A percentile compares a stretch with the other conserved stretches of the same genome.
Evolutionary conservation across 2,797 vertebrate species (phyloP).

Genomic region (Halcyon badia): DNA sequence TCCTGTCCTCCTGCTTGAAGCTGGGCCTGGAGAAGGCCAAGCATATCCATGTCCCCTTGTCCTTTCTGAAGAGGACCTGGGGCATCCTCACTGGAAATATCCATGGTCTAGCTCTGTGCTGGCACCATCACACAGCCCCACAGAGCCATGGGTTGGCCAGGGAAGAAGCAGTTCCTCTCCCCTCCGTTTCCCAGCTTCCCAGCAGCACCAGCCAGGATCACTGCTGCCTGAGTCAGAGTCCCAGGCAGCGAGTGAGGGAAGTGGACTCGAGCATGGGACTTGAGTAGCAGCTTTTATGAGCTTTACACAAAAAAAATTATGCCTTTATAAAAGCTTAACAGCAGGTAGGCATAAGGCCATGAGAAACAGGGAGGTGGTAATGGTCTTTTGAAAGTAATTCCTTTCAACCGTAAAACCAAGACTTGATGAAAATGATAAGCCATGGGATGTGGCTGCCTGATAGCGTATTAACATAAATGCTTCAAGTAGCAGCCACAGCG

Average conservation of each 20-base stretch:
- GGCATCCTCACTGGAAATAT: accelerated
- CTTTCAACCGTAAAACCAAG: constrained; percentile 75
- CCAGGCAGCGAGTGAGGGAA: background rate
- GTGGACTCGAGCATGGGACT: constrained; percentile 54
- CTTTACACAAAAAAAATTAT: constrained; percentile 65
- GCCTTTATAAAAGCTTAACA: constrained; percentile 75
- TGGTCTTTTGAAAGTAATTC: constrained; percentile 76
- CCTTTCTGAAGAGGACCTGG: background rate
- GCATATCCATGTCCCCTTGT: accelerated
- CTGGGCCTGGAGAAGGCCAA: background rate
- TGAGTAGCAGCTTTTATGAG: constrained; percentile 68
- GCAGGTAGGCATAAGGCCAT: constrained; percentile 69
- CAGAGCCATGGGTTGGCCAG: accelerated
- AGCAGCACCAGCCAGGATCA: background rate
- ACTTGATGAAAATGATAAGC: constrained; percentile 72
- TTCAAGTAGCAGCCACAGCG: background rate
- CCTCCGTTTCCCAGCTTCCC: background rate
- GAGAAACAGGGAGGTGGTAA: constrained; percentile 74
- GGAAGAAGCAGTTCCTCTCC: background rate
- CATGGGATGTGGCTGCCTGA: constrained; percentile 69
- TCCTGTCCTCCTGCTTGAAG: background rate
- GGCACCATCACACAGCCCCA: accelerated
- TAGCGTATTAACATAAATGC: constrained; percentile 68
- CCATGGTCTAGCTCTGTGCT: accelerated
- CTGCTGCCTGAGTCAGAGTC: background rate